Base-by-base conservation (phyloP, 2,113 vertebrate genomes). In the Prunella fulvescens region DNA sequence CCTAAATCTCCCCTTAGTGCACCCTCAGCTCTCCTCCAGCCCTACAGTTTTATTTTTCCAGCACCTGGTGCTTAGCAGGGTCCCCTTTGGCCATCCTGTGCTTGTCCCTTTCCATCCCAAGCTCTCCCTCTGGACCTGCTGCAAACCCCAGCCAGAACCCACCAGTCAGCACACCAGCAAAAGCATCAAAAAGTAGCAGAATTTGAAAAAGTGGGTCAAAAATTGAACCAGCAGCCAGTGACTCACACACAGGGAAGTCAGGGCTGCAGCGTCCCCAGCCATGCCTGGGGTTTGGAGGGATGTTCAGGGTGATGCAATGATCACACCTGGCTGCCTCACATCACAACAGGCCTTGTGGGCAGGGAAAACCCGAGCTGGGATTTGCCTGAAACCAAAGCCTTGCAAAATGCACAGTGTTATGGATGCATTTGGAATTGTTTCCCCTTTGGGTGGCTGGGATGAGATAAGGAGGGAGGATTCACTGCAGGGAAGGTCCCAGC, bases 301-400 rank as follows among this genome's bases (percentile, higher is more conserved):
- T 39, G 71, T 35, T 91, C 66, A 31, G 54, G 72, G 28, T 91
- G 96, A 91, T 0, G n/a, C 93, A 87, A 54, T 0, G 31, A 20
- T 74, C 89, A 64, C 86, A 81, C 92, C 89, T 65, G 84, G 42
- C 42, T 44, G 42, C 42, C 42, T 44, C 17, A 13, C 71, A 61
- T 33, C 77, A 81, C 64, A 80, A 71, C 56, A 50, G 40, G 69
- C 92, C 93, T 96, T 1, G 65, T 93, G 78, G 95, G 94, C 91
- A 95, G 81, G 92, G 45, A 92, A 78, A 60, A 19, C 5, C 14
- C 0, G 0, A 20, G 51, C 25, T 28, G 61, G 48, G 84, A 65
- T 95, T 87, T 82, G 87, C 58, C 78, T 44, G 48, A 76, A 86
- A 72, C 83, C 81, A 57, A 44, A 79, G 66, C 9, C 86, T 95